Conservation (phyloP, 2,113 vertebrate genomes). For the Struthio camelus region DNA sequence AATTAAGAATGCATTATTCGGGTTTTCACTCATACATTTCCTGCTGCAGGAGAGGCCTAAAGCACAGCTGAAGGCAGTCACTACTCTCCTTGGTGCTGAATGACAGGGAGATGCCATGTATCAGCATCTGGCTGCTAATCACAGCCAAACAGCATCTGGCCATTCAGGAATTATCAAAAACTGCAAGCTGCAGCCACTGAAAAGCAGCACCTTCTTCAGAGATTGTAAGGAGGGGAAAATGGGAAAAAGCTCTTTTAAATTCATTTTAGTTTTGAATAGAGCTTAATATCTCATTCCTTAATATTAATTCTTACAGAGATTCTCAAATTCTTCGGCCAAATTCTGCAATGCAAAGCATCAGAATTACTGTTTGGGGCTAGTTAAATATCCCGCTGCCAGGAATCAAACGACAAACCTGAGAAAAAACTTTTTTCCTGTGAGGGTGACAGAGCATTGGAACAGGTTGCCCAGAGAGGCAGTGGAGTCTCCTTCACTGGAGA, state of each 20-base stretch:
- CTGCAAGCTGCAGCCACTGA: neutral
- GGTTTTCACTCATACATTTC: neutral
- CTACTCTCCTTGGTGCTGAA: conserved; percentile 47
- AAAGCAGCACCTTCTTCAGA: neutral
- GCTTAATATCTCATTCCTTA: neutral
- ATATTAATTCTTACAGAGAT: neutral
- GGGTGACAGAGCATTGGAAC: neutral
- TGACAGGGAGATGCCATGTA: rapidly evolving
- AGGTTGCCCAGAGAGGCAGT: too few species aligned
- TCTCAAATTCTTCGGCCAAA: neutral
- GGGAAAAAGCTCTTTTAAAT: neutral
- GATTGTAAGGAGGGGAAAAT: neutral
- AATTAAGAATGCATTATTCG: neutral
- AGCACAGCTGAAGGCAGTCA: conserved; percentile 6
- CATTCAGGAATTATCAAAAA: conserved; percentile 14
- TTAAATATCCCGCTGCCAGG: neutral
- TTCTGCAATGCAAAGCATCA: neutral
- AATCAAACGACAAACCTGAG: neutral
- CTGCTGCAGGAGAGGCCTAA: neutral
- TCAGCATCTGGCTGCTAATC: conserved; percentile 14
- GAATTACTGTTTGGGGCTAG: neutral
- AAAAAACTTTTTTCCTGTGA: too few species aligned
- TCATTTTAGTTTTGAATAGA: neutral
- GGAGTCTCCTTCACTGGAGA: too few species aligned
- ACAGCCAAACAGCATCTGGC: neutral